These are phyloP conservation scores for Rhagologus leucostigma DNA, from an alignment of 2,113 vertebrate species.

Conservation along the genomic window DNA sequence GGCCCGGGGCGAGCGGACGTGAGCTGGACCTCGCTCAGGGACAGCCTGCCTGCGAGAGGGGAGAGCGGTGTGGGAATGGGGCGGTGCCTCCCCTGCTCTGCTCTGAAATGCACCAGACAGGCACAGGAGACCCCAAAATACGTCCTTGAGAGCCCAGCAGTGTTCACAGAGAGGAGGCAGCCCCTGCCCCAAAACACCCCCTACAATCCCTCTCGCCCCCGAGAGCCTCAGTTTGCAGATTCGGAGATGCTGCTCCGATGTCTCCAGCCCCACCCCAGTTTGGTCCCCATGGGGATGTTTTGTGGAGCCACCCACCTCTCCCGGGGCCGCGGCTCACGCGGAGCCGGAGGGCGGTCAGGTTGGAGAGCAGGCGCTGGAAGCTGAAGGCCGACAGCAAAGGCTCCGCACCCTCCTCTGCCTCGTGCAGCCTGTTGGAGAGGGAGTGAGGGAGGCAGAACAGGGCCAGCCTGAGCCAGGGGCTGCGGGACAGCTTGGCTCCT, in stretches of 20 bases:
- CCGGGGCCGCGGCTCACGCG: slow-evolving; percentile 26
- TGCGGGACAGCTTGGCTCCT: not conserved
- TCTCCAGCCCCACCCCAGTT: not conserved
- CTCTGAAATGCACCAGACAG: not conserved
- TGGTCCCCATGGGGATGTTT: accelerated
- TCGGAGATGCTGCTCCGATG: accelerated
- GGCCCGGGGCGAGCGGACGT: slow-evolving; percentile 64
- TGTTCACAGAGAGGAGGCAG: not conserved
- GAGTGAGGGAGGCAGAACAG: not conserved
- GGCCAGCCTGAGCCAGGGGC: not conserved
- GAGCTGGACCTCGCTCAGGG: slow-evolving; percentile 77
- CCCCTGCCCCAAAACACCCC: too few species aligned
- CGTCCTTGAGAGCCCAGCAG: too few species aligned
- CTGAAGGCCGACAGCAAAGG: slow-evolving; percentile 71
- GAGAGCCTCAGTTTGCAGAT: too few species aligned
- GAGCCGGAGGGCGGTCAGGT: slow-evolving; percentile 78
- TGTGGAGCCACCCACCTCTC: slow-evolving; percentile 70
- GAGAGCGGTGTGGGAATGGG: not conserved
- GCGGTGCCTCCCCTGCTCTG: accelerated
- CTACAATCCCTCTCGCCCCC: accelerated
- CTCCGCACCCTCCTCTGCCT: slow-evolving; percentile 65
- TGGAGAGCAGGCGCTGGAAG: slow-evolving; percentile 85
- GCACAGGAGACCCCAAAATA: not conserved
- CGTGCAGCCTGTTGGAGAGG: slow-evolving; percentile 76
- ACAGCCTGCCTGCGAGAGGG: slow-evolving; percentile 71